phyloP scores from a whole-genome alignment of 2,797 vertebrate species.

The Martes flavigula region DNA sequence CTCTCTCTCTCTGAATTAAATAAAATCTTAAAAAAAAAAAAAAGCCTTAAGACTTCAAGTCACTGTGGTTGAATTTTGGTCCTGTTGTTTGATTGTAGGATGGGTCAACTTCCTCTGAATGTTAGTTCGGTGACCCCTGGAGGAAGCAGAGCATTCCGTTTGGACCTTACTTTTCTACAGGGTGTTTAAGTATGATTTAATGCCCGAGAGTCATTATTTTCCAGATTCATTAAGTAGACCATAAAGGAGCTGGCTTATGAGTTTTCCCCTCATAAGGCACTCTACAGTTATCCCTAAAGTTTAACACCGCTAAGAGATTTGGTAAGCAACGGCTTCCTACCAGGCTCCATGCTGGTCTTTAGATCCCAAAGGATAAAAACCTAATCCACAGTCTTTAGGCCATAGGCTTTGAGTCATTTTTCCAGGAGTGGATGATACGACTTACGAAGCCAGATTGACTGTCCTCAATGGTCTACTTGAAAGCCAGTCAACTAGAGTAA shows the following conservation, averaged over 20 bases:
- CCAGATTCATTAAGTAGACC: conserved; percentile 5
- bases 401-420: not conserved
- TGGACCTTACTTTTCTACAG: not conserved
- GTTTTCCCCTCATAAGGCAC: not conserved
- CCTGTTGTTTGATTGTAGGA: not conserved
- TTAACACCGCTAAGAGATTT: not conserved
- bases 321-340: not conserved
- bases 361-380: not conserved
- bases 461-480: not conserved
- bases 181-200: not conserved
- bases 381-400: not conserved
- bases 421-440: not conserved
- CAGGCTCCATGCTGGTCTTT: conserved; percentile 1
- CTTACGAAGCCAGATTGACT: not conserved
- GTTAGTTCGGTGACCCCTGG: not conserved
- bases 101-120: not conserved
- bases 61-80: not conserved
- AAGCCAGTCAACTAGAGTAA: not conserved
- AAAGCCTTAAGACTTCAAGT: not conserved
- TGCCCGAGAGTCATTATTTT: not conserved
- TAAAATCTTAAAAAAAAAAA: not conserved
- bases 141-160: not conserved
- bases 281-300: not conserved
- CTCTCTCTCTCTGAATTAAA: too few relatives aligned
- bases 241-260: not conserved